phyloP scores from a whole-genome alignment of 2,113 vertebrate genomes.

The Erpornis zantholeuca region DNA sequence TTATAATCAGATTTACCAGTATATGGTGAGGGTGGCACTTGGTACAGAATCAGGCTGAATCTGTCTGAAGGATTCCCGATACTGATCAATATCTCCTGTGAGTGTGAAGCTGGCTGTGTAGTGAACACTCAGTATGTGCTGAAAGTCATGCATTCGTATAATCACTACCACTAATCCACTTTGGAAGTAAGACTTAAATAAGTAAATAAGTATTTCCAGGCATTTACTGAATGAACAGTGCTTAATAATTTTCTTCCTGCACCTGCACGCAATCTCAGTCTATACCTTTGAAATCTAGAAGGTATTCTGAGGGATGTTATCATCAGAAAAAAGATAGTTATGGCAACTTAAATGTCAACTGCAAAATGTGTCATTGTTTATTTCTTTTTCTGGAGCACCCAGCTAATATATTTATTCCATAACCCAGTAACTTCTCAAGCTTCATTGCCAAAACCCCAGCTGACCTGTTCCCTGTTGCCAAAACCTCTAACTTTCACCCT shows the following conservation, averaged over 20 bases:
- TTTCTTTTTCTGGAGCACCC: neutral
- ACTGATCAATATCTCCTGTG: neutral
- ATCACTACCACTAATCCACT: neutral
- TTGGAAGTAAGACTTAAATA: neutral
- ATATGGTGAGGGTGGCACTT: rapidly evolving
- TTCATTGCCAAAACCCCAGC: constrained; percentile 12
- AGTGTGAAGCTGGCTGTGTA: neutral
- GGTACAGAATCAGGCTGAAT: neutral
- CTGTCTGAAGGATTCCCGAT: neutral
- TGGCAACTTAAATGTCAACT: neutral
- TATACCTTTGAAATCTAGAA: neutral
- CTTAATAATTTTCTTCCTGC: neutral
- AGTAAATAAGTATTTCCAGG: neutral
- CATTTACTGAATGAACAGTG: neutral
- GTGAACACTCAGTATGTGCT: neutral
- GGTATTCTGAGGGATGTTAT: neutral
- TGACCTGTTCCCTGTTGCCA: neutral
- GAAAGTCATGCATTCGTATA: neutral
- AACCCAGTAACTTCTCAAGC: neutral
- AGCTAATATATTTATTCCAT: neutral
- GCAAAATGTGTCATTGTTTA: neutral
- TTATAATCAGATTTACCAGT: neutral
- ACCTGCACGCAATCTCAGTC: neutral
- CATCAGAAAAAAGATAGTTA: neutral
- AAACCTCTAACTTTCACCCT: neutral